Evolutionary conservation across 92 coral and sea anemone species (phyloP), one percentile per base, ranked within the genome.

Genomic region (Isaurus tuberculatus): DNA sequence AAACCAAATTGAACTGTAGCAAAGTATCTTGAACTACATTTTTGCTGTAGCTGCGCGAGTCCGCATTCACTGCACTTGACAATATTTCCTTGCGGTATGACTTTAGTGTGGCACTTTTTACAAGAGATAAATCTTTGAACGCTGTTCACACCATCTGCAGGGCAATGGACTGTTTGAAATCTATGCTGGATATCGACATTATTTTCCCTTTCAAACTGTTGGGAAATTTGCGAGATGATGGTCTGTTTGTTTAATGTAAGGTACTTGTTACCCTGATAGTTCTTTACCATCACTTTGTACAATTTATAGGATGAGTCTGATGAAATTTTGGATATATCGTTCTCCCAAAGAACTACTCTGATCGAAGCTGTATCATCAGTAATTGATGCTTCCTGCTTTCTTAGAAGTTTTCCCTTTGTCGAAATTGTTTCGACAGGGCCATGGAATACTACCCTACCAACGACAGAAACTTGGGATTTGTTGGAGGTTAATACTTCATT

Each of bases 61-160:
- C 87, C 87, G 42, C 87, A 72, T 57, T 84, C 87, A 31, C 84
- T 84, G 65, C 87, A 84, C 64, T 37, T 73, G 57, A 72, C 87
- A 84, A 84, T 73, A 72, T 84, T 84, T 84, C 60, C 85, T 75
- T 71, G 57, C 44, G 88, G 82, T 46, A 84, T 58, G 63, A 75
- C 80, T 58, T 84, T 84, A 22, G 84, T 84, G 60, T 84, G 84
- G 75, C 84, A 84, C 61, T 84, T 84, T 5, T 75, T 84, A 55
- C 73, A 64, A 84, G 72, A 75, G 88, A 49, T 13, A 84, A 75
- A 75, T 75, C 84, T 55, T 26, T 84, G 79, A 42, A 84, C 65
- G 5, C 71, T 55, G 65, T 84, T 37, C 25, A 74, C 88, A 60
- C 73, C 72, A 73, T 73, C 80, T 71, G 84, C 88, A 33, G 60